Evolutionary conservation across 2,888 invertebrate species (phyloP).

Genomic region (Phyto melanocephala): DNA sequence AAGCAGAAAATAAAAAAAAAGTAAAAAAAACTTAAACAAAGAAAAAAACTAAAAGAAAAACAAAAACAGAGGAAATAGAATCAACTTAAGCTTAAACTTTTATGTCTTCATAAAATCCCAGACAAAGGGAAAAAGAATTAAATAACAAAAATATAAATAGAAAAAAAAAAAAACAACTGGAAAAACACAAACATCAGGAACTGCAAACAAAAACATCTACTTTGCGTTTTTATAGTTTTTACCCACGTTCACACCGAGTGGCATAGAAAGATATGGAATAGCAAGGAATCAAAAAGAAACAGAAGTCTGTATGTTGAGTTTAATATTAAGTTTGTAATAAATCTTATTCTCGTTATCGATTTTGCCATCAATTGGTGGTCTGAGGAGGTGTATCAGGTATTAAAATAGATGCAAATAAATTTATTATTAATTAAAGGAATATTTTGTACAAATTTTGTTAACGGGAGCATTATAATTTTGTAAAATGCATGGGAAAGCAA

Average conservation of each 20-base stretch:
- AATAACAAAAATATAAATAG: constrained; percentile 1
- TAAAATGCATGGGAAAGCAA: neutral
- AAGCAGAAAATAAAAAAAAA: neutral
- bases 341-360: constrained; percentile 44
- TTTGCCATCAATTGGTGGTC: constrained; percentile 25
- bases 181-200: neutral
- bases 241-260: constrained; percentile 6
- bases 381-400: neutral
- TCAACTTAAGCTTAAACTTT: constrained; percentile 57
- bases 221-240: constrained; percentile 14
- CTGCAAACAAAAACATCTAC: neutral
- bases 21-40: neutral
- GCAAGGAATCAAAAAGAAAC: neutral
- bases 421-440: constrained; percentile 41
- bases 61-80: constrained; percentile 39
- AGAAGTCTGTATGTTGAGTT: constrained; percentile 26
- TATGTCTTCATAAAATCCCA: constrained; percentile 60
- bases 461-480: neutral
- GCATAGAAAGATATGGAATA: neutral
- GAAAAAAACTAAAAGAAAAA: neutral
- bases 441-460: constrained; percentile 29
- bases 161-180: neutral
- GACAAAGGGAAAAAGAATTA: constrained; percentile 36
- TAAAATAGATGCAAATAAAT: constrained; percentile 26
- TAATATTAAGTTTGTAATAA: constrained; percentile 52